A percentile compares a stretch with the other conserved stretches of the same genome.
These are phyloP conservation scores for Adelges cooleyi DNA, from an alignment of 1,140 invertebrate species.

Conservation along the genomic window DNA sequence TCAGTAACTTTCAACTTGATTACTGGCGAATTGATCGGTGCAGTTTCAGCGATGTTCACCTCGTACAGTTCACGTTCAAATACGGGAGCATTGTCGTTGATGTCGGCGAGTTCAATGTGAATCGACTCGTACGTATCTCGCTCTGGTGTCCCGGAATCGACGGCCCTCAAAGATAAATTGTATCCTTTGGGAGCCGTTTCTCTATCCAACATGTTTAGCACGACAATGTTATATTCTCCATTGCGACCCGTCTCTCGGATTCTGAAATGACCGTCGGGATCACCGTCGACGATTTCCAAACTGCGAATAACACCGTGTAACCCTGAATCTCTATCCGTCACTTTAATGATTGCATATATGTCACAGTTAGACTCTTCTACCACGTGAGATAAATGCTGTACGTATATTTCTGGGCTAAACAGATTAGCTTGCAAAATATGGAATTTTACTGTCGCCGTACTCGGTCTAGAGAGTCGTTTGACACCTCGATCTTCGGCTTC, in stretches of 20 bases:
- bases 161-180: constrained; percentile 73
- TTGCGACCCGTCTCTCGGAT: constrained; percentile 45
- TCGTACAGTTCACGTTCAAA: constrained; percentile 83
- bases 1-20: constrained; percentile 76
- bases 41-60: constrained; percentile 74
- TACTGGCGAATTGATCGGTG: constrained; percentile 76
- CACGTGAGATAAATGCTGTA: constrained; percentile 65
- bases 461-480: constrained; percentile 47
- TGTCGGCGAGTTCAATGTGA: constrained; percentile 62
- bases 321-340: constrained; percentile 68
- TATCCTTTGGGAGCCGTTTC: constrained; percentile 64
- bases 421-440: constrained; percentile 75
- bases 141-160: constrained; percentile 69
- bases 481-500: constrained; percentile 72
- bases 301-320: constrained; percentile 67
- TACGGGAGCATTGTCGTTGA: constrained; percentile 74
- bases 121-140: constrained; percentile 60
- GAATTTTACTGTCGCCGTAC: constrained; percentile 61
- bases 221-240: constrained; percentile 60
- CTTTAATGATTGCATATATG: constrained; percentile 79
- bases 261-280: constrained; percentile 74
- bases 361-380: constrained; percentile 72
- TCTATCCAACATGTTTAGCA: constrained; percentile 62
- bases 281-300: constrained; percentile 78
- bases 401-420: constrained; percentile 68